These are phyloP conservation scores for Hiodon alosoides DNA, from an alignment of 2,113 vertebrate genomes.

Conservation along the genomic window DNA sequence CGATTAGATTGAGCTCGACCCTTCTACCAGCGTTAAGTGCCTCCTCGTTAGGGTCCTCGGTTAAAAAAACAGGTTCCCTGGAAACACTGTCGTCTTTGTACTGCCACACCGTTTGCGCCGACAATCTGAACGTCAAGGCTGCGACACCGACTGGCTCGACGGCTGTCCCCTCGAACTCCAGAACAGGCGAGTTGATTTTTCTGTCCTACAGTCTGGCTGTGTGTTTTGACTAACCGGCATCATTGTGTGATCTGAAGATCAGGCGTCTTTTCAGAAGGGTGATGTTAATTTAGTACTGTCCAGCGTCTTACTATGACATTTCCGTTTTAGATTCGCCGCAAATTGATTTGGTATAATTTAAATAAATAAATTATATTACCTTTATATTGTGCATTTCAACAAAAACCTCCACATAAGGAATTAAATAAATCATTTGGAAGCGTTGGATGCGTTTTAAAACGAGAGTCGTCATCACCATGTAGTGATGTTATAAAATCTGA, in stretches of 20 bases:
- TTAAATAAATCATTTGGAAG: no score
- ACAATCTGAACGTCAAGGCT: not conserved
- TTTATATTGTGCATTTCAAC: no score
- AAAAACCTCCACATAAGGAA: no score
- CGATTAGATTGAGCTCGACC: slow-evolving; percentile 7
- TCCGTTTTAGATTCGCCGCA: no score
- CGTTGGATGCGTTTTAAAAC: no score
- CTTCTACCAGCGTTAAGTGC: not conserved
- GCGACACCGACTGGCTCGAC: not conserved
- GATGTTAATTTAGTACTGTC: no score
- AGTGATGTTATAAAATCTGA: no score
- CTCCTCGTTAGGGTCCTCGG: not conserved
- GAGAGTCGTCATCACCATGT: no score
- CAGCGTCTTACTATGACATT: no score
- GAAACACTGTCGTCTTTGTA: not conserved
- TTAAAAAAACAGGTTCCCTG: not conserved
- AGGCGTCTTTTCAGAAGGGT: no score
- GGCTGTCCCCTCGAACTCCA: not conserved
- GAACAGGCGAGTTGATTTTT: slow-evolving; percentile 1
- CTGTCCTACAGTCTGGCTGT: not conserved
- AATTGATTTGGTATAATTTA: no score
- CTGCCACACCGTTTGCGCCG: slow-evolving; percentile 10
- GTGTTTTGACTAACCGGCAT: not conserved
- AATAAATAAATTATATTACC: no score
- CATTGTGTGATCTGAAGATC: not conserved